Percentiles rank a stretch among this genome's conserved stretches.
These are phyloP conservation scores for Poecilia picta DNA, from an alignment of 2,797 vertebrate species.

Conservation along the genomic window DNA sequence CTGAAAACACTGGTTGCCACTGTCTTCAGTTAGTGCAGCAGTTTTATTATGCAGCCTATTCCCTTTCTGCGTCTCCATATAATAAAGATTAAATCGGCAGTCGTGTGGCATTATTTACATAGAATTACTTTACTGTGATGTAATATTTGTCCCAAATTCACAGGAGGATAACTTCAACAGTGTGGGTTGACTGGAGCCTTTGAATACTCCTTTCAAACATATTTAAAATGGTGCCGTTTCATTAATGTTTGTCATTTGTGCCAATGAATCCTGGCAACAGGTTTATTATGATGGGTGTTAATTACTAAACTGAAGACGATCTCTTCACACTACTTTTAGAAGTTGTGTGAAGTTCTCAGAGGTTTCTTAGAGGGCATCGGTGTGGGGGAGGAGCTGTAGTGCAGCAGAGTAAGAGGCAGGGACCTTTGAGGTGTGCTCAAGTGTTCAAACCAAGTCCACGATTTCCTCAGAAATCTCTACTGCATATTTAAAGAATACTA, in stretches of 20 bases:
- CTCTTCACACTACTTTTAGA: neutral
- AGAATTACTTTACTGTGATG: neutral
- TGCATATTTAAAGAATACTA: neutral
- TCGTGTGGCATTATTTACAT: neutral
- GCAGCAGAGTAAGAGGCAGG: neutral
- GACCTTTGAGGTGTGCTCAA: neutral
- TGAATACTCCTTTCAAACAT: neutral
- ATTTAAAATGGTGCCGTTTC: neutral
- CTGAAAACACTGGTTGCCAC: constrained; percentile 46
- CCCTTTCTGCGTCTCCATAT: constrained; percentile 38
- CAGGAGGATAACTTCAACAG: neutral
- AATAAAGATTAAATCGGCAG: constrained; percentile 32
- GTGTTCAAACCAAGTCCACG: neutral
- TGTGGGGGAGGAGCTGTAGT: neutral
- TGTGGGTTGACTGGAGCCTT: neutral
- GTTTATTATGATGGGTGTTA: neutral
- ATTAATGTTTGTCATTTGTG: neutral
- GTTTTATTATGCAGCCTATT: constrained; percentile 53
- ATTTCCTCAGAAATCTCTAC: neutral
- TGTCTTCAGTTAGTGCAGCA: constrained; percentile 37
- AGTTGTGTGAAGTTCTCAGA: neutral
- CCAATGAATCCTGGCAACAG: neutral
- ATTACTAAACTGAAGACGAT: neutral
- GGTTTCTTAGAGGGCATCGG: neutral
- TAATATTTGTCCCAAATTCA: neutral